phyloP scores from a whole-genome alignment of 37 sponge, comb jelly and placozoan species.

The Beroe forskalii region DNA sequence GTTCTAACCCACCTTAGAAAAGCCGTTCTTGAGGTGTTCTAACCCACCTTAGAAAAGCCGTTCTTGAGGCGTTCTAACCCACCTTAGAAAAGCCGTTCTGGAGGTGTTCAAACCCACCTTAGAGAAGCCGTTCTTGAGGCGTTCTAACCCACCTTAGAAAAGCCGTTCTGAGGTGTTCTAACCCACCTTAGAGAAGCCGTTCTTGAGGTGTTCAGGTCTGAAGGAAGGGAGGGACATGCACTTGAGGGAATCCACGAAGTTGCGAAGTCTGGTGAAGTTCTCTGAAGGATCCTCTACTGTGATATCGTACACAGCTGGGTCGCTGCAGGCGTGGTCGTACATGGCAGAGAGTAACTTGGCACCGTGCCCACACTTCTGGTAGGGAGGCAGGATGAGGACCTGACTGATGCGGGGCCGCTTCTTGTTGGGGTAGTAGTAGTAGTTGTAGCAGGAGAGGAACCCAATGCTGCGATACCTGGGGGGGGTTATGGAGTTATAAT shows the following conservation, averaged over 20 bases:
- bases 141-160: too few species aligned
- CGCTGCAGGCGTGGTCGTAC: slow-evolving; percentile 69
- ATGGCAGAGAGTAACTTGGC: slow-evolving; percentile 74
- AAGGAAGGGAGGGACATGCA: slow-evolving; percentile 71
- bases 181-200: slow-evolving; percentile 34
- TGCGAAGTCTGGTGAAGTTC: slow-evolving; percentile 77
- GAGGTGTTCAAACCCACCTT: too few species aligned
- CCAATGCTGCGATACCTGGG: slow-evolving; percentile 77
- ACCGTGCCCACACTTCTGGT: slow-evolving; percentile 79
- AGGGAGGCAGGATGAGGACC: slow-evolving; percentile 86
- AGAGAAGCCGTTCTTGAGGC: too few species aligned
- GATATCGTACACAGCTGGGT: slow-evolving; percentile 70
- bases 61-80: too few species aligned
- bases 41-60: too few species aligned
- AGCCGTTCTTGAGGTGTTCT: too few species aligned
- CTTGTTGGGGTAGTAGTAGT: slow-evolving; percentile 91
- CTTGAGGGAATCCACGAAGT: slow-evolving; percentile 87
- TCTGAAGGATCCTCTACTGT: slow-evolving; percentile 94
- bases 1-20: too few species aligned
- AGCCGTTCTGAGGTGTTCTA: neutral
- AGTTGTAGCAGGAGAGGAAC: slow-evolving; percentile 78
- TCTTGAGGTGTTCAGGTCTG: slow-evolving; percentile 70
- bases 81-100: too few species aligned
- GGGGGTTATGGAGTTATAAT: too few species aligned
- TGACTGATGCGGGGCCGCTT: slow-evolving; percentile 85